Percentiles rank a stretch among this genome's conserved stretches.
Conservation (phyloP, 2,888 invertebrate genomes). For the Thymelicus acteon region DNA sequence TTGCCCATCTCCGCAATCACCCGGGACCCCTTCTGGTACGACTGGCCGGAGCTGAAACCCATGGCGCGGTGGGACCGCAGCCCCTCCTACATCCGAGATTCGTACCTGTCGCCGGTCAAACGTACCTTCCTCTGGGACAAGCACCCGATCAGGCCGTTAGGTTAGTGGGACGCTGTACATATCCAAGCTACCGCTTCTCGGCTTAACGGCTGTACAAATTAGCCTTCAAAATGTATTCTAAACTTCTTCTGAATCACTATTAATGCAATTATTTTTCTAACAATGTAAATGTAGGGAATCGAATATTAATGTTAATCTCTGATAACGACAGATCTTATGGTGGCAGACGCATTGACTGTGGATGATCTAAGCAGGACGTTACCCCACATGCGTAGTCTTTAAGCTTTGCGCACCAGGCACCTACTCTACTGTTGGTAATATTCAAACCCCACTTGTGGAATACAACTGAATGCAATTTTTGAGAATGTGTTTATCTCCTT, state of each 20-base stretch:
- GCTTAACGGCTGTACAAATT: constrained; percentile 68
- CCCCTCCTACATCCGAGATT: constrained; percentile 93
- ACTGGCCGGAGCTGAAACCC: constrained; percentile 92
- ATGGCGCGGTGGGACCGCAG: constrained; percentile 89
- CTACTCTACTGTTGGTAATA: constrained; percentile 44
- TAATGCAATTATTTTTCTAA: constrained; percentile 38
- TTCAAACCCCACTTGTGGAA: constrained; percentile 28
- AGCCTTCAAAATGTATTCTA: constrained; percentile 48
- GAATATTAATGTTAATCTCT: constrained; percentile 47
- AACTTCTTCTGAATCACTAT: constrained; percentile 38
- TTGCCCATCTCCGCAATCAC: constrained; percentile 92
- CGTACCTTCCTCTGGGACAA: constrained; percentile 96
- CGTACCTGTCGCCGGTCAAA: constrained; percentile 95
- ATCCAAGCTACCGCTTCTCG: constrained; percentile 56
- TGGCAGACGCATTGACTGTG: constrained; percentile 76
- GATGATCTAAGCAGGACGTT: constrained; percentile 78
- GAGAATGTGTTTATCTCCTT: constrained; percentile 31
- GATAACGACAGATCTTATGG: constrained; percentile 80
- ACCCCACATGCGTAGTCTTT: constrained; percentile 82
- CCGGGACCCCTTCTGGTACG: constrained; percentile 96
- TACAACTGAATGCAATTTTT: constrained; percentile 31
- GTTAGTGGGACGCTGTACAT: constrained; percentile 87
- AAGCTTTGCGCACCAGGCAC: constrained; percentile 70
- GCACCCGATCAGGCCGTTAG: constrained; percentile 95
- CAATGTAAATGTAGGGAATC: constrained; percentile 37